A percentile compares a stretch with the other conserved stretches of the same genome.
Evolutionary conservation across 1,140 invertebrate genomes (phyloP).

Genomic region (Trachymyrmex septentrionalis): DNA sequence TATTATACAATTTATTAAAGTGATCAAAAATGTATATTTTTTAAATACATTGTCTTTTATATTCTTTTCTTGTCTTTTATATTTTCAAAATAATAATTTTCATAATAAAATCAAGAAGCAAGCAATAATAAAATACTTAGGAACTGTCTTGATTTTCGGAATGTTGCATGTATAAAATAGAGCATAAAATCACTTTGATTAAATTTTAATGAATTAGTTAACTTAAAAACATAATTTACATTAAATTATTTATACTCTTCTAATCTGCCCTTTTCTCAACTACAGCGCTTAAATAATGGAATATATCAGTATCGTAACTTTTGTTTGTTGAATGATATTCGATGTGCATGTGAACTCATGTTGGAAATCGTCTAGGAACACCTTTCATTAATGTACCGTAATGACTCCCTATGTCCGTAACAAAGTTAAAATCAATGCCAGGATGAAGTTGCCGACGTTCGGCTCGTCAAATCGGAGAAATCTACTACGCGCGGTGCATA

Average conservation of each 20-base stretch:
- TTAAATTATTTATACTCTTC: not conserved
- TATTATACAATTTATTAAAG: conserved; percentile 5
- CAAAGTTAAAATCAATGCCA: conserved; percentile 51
- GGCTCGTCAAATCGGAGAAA: conserved; percentile 56
- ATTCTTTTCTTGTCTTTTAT: not conserved
- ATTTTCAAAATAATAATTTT: not conserved
- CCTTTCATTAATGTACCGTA: conserved; percentile 34
- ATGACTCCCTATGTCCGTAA: conserved; percentile 17
- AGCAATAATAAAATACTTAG: not conserved
- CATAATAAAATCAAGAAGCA: not conserved
- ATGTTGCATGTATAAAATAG: not conserved
- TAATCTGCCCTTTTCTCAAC: not conserved
- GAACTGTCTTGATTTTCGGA: not conserved
- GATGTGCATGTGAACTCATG: not conserved
- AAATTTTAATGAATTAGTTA: not conserved
- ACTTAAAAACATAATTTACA: not conserved
- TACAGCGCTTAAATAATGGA: not conserved
- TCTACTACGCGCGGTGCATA: conserved; percentile 41
- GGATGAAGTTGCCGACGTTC: conserved; percentile 48
- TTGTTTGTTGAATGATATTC: not conserved
- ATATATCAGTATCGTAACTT: not conserved
- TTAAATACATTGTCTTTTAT: conserved; percentile 1
- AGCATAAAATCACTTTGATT: not conserved
- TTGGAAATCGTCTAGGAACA: conserved; percentile 20
- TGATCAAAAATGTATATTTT: not conserved